Evolutionary conservation across 1,140 invertebrate genomes (phyloP), one percentile per base, ranked within the genome.

Genomic region (Cephus cinctus): DNA sequence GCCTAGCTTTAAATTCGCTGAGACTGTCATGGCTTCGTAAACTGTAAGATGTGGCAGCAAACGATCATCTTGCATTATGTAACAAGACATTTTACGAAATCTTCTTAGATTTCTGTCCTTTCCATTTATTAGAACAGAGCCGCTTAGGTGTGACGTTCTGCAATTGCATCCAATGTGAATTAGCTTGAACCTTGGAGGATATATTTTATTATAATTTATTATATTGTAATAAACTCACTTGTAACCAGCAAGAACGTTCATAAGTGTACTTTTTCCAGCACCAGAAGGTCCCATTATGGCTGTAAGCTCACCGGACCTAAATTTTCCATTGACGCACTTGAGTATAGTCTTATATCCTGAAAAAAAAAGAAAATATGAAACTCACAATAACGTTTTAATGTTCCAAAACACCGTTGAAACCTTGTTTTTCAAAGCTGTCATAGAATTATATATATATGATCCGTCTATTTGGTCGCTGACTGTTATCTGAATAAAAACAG

Each of bases 1-100:
- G 2, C 89, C 88, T 9, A 97, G 75, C 78, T 96, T 96, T 1
- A 97, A 81, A 72, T 95, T 94, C 2, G 94, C 94, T 3, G 94
- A 92, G 12, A 94, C 86, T 63, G 83, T 86, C 89, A 97, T 92
- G 4, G 92, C 86, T 73, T 98, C 94, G 43, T 81, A 81, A 4
- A 96, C 92, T 0, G 90, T 92, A 5, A 98, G 78, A 69, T 95
- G 89, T 1, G 89, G 90, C 12, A 92, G 80, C 0, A 97, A 78
- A 54, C 92, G 88, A 72, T 97, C 94, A 63, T 96, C 92, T 71
- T 98, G 95, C 92, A 96, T 96, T 52, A 96, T 96, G 73, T 97
- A 97, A 64, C 91, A 94, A 0, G 92, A 94, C 72, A 94, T 86
- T 72, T 96, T 96, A 6, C 92, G 82, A 74, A 96, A 96, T 47